Percentiles rank a stretch among this genome's conserved stretches.
Evolutionary conservation across 2,797 vertebrate species (phyloP).

Genomic region (Loriculus beryllinus): DNA sequence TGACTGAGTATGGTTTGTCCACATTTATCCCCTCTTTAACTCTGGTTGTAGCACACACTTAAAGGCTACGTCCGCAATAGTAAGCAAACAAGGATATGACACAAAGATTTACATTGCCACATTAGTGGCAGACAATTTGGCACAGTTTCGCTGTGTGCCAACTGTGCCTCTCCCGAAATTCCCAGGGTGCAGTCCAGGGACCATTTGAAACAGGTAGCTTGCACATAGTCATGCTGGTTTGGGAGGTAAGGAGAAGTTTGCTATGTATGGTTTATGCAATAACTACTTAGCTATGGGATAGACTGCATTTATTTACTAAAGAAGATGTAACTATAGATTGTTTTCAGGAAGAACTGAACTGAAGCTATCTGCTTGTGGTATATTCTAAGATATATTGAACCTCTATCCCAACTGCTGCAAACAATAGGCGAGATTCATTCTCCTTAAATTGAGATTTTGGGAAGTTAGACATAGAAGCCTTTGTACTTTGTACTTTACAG

Average conservation of each 20-base stretch:
- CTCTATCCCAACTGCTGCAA: neutral
- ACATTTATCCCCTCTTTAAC: neutral
- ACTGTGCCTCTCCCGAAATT: too few species aligned
- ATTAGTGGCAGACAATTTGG: neutral
- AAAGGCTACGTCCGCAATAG: accelerated
- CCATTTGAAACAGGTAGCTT: neutral
- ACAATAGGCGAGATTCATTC: neutral
- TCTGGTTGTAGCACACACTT: accelerated
- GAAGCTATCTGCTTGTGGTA: neutral
- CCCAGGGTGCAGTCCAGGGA: neutral
- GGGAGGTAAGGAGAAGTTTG: neutral
- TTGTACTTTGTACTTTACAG: neutral
- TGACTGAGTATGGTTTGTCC: neutral
- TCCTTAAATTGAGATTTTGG: neutral
- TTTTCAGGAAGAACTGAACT: neutral
- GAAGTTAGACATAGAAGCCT: neutral
- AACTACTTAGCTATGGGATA: neutral
- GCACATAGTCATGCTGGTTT: accelerated
- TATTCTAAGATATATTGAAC: neutral
- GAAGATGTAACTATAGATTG: neutral
- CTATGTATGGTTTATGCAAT: neutral
- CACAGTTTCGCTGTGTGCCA: neutral
- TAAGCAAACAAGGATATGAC: accelerated
- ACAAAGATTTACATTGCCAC: neutral
- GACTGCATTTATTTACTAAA: neutral